Conservation (phyloP, 2,888 invertebrate genomes). For the Fissipunctia ypsillon region DNA sequence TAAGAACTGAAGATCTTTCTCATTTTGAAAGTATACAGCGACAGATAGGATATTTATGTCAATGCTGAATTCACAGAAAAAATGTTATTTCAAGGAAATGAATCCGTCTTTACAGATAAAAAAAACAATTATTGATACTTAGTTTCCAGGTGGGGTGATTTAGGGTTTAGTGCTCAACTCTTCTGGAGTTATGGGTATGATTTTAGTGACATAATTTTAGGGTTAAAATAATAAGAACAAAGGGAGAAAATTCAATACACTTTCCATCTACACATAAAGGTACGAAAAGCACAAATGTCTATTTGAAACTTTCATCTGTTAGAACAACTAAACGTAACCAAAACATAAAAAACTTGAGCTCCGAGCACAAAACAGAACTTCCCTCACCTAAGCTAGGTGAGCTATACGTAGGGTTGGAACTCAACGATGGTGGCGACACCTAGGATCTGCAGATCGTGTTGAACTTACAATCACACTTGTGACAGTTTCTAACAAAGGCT, state of each 20-base stretch:
- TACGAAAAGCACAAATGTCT: neutral
- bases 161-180: neutral
- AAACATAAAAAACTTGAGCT: constrained; percentile 31
- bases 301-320: neutral
- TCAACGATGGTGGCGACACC: constrained; percentile 44
- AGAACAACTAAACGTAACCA: constrained; percentile 14
- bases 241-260: neutral
- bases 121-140: neutral
- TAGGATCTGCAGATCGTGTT: constrained; percentile 52
- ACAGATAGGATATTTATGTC: constrained; percentile 57
- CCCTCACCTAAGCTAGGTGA: constrained; percentile 15
- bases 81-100: constrained; percentile 15
- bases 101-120: constrained; percentile 6
- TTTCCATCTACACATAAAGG: neutral
- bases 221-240: neutral
- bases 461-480: constrained; percentile 57
- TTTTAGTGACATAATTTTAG: neutral
- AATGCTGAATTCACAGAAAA: constrained; percentile 28
- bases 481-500: constrained; percentile 13
- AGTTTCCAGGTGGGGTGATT: neutral
- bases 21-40: constrained; percentile 55
- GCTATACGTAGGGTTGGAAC: constrained; percentile 12
- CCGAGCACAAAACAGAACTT: constrained; percentile 16
- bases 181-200: neutral
- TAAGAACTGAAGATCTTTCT: constrained; percentile 64